phyloP scores from a whole-genome alignment of 2,888 invertebrate genomes.

The Pyralis farinalis region DNA sequence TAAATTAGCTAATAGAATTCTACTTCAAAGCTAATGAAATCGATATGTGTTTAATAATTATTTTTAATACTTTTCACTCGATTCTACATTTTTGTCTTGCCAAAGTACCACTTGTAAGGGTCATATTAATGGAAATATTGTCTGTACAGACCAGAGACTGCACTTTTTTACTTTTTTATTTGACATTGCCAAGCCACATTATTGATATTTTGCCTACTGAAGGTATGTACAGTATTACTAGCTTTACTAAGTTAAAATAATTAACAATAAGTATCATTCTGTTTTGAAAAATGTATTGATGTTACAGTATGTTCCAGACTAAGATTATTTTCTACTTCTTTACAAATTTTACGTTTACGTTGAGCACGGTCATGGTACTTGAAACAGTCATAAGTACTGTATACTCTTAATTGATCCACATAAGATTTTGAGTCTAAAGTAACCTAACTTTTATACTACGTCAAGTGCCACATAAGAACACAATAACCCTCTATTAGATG shows the following conservation, averaged over 20 bases:
- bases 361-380: no score
- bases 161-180: constrained; percentile 4
- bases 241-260: constrained; percentile 70
- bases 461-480: no score
- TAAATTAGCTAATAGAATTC: constrained; percentile 29
- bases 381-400: no score
- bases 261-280: constrained; percentile 23
- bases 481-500: no score
- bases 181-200: constrained; percentile 13
- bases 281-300: constrained; percentile 28
- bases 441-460: no score
- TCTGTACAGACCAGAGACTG: constrained; percentile 51
- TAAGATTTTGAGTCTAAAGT: no score
- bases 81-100: constrained; percentile 45
- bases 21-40: constrained; percentile 18
- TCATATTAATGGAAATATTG: constrained; percentile 17
- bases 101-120: constrained; percentile 52
- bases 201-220: constrained; percentile 42
- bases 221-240: constrained; percentile 79
- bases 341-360: no score
- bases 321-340: no score
- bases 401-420: no score
- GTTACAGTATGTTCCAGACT: no score
- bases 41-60: constrained; percentile 5
- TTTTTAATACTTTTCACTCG: constrained; percentile 8